phyloP scores from a whole-genome alignment of 92 coral and sea anemone genomes.

The Porites lobata region DNA sequence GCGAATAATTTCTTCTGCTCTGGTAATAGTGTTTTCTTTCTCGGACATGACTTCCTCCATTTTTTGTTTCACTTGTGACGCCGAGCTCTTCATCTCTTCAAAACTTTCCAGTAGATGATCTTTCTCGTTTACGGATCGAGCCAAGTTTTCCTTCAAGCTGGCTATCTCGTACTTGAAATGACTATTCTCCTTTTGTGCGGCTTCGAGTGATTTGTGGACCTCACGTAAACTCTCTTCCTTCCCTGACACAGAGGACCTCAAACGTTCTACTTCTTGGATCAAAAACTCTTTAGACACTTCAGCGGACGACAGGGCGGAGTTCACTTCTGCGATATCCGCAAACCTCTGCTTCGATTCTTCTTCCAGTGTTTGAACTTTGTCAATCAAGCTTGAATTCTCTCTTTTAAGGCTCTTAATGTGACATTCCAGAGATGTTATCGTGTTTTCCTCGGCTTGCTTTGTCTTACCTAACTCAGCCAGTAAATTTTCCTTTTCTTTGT shows the following conservation, averaged over 20 bases:
- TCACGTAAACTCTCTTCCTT: constrained; percentile 37
- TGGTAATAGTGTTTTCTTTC: constrained; percentile 46
- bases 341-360: constrained; percentile 27
- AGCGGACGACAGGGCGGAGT: constrained; percentile 45
- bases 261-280: constrained; percentile 38
- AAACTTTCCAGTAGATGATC: constrained; percentile 8
- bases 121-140: constrained; percentile 39
- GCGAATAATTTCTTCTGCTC: constrained; percentile 41
- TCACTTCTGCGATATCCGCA: constrained; percentile 45
- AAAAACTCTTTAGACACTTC: constrained; percentile 57
- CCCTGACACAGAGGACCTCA: constrained; percentile 5
- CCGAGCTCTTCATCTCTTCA: constrained; percentile 52
- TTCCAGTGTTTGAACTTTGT: constrained; percentile 30
- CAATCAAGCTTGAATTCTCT: constrained; percentile 48
- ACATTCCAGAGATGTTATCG: constrained; percentile 44
- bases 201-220: constrained; percentile 48
- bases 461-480: constrained; percentile 63
- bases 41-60: constrained; percentile 43
- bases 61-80: constrained; percentile 40
- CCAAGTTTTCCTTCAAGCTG: constrained; percentile 22
- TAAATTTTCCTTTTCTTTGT: constrained; percentile 58
- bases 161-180: constrained; percentile 38
- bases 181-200: constrained; percentile 45
- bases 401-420: constrained; percentile 37
- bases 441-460: constrained; percentile 41